Evolutionary conservation across 2,113 vertebrate genomes (phyloP).

Genomic region (Campylorhamphus procurvoides): DNA sequence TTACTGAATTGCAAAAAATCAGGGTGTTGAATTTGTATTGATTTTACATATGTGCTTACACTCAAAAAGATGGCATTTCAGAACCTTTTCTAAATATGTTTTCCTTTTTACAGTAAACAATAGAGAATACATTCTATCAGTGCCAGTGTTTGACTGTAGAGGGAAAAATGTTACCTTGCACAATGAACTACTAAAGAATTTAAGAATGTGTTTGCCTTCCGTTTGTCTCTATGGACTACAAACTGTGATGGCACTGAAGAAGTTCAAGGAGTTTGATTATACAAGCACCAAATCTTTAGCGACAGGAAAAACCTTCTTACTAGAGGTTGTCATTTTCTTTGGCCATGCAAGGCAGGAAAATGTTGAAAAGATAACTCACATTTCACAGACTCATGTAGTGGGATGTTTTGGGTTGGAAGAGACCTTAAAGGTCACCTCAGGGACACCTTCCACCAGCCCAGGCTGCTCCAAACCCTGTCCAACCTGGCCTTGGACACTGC

Average conservation of each 20-base stretch:
- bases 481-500: neutral
- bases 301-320: neutral
- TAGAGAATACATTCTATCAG: neutral
- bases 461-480: neutral
- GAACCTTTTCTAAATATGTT: slow-evolving; percentile 43
- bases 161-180: slow-evolving; percentile 8
- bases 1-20: slow-evolving; percentile 63
- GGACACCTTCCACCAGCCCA: neutral
- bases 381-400: neutral
- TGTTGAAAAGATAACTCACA: neutral
- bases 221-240: neutral
- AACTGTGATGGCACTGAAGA: neutral
- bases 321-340: neutral
- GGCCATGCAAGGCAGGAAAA: neutral
- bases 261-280: slow-evolving; percentile 3
- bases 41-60: slow-evolving; percentile 61
- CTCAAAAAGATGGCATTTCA: slow-evolving; percentile 55
- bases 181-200: neutral
- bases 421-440: accelerated
- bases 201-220: neutral
- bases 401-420: neutral
- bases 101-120: slow-evolving; percentile 58
- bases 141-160: neutral
- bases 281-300: neutral
- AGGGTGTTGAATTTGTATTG: slow-evolving; percentile 51